Evolutionary conservation across 2,797 vertebrate species (phyloP).

Genomic region (Chromobotia macracanthus): DNA sequence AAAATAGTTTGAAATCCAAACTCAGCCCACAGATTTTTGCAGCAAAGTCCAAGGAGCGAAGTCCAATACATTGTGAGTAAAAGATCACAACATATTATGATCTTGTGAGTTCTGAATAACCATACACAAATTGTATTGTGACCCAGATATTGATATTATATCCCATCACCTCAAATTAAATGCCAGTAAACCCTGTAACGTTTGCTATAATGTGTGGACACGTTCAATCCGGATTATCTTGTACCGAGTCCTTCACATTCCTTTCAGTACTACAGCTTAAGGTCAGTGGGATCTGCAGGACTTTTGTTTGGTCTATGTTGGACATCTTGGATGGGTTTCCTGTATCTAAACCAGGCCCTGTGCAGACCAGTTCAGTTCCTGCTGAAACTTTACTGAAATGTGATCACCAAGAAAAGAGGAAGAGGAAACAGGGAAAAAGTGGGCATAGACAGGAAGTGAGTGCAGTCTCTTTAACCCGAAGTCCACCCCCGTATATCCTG

Average conservation of each 20-base stretch:
- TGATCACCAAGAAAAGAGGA: not conserved
- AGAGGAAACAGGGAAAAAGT: not conserved
- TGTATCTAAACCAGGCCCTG: not conserved
- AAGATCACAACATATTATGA: too few relatives aligned
- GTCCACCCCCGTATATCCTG: constrained; percentile 37
- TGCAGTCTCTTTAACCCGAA: constrained; percentile 1
- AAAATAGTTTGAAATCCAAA: too few relatives aligned
- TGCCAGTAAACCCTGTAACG: too few relatives aligned
- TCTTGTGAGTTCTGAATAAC: too few relatives aligned
- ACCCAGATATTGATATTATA: too few relatives aligned
- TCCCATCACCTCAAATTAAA: too few relatives aligned
- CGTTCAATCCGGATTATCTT: not conserved
- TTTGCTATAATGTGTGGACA: too few relatives aligned
- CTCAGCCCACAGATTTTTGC: too few relatives aligned
- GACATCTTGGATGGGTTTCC: too few relatives aligned
- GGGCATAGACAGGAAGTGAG: constrained; percentile 23
- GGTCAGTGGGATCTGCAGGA: not conserved
- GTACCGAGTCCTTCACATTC: not conserved
- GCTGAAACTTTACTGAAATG: not conserved
- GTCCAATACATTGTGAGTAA: too few relatives aligned
- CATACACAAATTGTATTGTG: too few relatives aligned
- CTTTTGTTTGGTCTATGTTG: not conserved
- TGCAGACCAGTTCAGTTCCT: not conserved
- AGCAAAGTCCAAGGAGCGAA: too few relatives aligned
- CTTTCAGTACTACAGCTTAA: not conserved